phyloP scores from a whole-genome alignment of 2,888 invertebrate genomes.

The Xanthorhoe spadicearia region DNA sequence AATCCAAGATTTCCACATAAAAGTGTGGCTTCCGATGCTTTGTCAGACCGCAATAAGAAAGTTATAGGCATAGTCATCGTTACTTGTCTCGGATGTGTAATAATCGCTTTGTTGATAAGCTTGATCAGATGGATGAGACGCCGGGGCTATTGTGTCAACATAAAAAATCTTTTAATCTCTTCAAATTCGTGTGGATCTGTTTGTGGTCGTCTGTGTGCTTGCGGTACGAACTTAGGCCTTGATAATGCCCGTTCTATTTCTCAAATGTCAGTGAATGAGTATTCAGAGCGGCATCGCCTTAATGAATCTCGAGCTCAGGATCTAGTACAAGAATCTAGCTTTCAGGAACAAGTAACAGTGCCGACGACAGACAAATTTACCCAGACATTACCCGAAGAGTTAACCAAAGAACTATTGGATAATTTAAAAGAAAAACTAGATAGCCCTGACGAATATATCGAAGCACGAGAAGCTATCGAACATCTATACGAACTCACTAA shows the following conservation, averaged over 20 bases:
- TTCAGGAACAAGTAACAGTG: conserved; percentile 58
- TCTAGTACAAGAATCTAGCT: conserved; percentile 61
- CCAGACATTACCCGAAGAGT: conserved; percentile 89
- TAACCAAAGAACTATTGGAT: conserved; percentile 89
- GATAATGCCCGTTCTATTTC: conserved; percentile 86
- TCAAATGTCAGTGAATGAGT: conserved; percentile 85
- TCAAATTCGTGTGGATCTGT: conserved; percentile 69
- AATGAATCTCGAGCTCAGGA: conserved; percentile 83
- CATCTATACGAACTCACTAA: conserved; percentile 90
- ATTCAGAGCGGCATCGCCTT: conserved; percentile 85
- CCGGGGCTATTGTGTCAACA: conserved; percentile 80
- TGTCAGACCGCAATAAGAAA: conserved; percentile 70
- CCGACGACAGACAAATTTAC: conserved; percentile 86
- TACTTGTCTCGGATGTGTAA: conserved; percentile 78
- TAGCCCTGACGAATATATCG: conserved; percentile 89
- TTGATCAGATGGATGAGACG: conserved; percentile 84
- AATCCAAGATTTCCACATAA: conserved; percentile 79
- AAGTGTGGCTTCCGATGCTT: conserved; percentile 51
- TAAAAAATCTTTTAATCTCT: conserved; percentile 72
- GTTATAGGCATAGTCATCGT: conserved; percentile 82
- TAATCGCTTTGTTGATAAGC: conserved; percentile 82
- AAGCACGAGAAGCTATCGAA: conserved; percentile 91
- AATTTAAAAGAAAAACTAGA: conserved; percentile 88
- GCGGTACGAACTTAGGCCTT: conserved; percentile 75
- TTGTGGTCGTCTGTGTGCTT: conserved; percentile 69